Conservation (phyloP, 2,113 vertebrate species). For the Cryptomyrus ogoouensis region DNA sequence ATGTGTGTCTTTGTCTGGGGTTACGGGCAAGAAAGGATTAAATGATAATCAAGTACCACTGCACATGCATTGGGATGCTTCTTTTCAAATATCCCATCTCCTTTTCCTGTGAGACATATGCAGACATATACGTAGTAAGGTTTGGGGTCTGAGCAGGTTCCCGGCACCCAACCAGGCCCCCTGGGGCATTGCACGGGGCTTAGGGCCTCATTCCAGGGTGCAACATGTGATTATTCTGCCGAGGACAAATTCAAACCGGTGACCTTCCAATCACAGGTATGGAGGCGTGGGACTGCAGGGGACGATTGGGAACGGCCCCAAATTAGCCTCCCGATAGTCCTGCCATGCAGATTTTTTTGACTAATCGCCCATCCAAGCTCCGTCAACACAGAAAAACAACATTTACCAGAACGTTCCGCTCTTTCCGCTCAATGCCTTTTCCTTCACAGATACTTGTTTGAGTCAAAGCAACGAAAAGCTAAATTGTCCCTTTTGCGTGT, state of each 20-base stretch:
- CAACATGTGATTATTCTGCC: background rate
- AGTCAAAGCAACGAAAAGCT: background rate
- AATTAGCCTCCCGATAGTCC: background rate
- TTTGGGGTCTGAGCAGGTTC: background rate
- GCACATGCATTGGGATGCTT: background rate
- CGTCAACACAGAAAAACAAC: background rate
- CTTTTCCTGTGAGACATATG: background rate
- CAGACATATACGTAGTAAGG: background rate
- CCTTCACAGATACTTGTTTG: background rate
- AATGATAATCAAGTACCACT: background rate
- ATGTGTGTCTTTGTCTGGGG: background rate
- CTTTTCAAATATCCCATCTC: background rate
- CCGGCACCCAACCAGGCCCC: background rate
- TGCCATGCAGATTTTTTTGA: background rate
- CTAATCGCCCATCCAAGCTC: background rate
- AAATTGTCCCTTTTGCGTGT: background rate
- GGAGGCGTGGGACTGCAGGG: background rate
- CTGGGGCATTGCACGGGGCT: background rate
- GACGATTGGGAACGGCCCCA: background rate
- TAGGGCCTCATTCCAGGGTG: background rate
- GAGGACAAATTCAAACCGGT: background rate
- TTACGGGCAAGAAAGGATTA: background rate
- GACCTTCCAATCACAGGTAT: background rate
- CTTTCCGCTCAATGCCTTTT: background rate
- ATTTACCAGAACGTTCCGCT: background rate